Evolutionary conservation across 30 jellyfish, hydroid and myxozoan genomes (phyloP).

Genomic region (Mastigias papua): DNA sequence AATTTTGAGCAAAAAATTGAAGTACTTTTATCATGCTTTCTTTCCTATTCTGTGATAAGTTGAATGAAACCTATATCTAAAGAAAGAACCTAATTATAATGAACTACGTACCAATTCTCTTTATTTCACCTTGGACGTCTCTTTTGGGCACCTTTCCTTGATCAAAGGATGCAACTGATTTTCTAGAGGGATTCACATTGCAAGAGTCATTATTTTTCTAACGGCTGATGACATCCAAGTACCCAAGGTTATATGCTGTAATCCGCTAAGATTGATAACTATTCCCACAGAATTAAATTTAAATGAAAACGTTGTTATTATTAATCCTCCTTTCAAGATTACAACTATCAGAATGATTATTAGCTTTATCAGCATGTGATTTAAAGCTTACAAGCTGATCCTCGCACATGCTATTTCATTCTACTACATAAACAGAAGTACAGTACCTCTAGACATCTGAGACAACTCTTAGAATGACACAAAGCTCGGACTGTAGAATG

Average conservation of each 20-base stretch:
- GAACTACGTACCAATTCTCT: no score
- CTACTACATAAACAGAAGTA: conserved; percentile 8
- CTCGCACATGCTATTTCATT: conserved; percentile 19
- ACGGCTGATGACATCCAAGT: neutral
- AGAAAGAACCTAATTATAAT: no score
- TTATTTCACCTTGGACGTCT: no score
- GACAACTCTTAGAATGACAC: neutral
- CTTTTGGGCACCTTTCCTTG: no score
- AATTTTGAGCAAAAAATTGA: no score
- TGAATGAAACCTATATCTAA: no score
- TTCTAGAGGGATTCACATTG: neutral
- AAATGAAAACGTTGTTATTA: conserved; percentile 16
- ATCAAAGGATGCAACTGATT: neutral
- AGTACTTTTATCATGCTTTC: no score
- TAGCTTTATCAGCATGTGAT: conserved; percentile 29
- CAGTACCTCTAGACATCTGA: neutral
- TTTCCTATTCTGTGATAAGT: no score
- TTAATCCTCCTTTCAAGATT: conserved; percentile 11
- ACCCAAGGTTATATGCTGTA: conserved; percentile 20
- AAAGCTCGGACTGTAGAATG: neutral
- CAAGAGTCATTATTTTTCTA: neutral
- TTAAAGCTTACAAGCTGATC: conserved; percentile 29
- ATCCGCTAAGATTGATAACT: conserved; percentile 22
- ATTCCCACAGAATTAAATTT: conserved; percentile 20
- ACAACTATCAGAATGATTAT: conserved; percentile 26